These are phyloP conservation scores for Prietella phreatophila DNA, from an alignment of 2,113 vertebrate species.

Conservation along the genomic window DNA sequence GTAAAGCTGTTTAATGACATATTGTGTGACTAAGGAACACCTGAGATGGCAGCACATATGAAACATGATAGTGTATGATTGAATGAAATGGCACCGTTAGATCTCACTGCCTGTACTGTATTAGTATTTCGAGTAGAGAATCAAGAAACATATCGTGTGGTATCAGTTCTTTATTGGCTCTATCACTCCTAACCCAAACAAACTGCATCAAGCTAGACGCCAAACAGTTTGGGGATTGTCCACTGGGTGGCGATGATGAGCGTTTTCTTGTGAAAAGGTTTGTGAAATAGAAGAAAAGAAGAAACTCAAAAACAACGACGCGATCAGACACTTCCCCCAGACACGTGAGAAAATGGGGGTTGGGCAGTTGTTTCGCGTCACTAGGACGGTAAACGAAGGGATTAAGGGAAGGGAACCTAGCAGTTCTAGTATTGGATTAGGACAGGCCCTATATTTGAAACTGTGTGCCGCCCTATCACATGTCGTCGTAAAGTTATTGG, in stretches of 20 bases:
- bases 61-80: background rate
- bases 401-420: background rate
- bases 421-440: background rate
- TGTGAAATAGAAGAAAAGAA: conserved; percentile 14
- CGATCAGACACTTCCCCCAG: conserved; percentile 1
- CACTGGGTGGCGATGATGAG: background rate
- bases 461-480: conserved; percentile 30
- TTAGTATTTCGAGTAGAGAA: background rate
- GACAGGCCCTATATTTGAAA: conserved; percentile 17
- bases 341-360: background rate
- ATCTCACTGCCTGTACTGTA: background rate
- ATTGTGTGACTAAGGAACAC: background rate
- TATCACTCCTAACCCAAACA: background rate
- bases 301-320: background rate
- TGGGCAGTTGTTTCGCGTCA: background rate
- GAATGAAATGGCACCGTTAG: background rate
- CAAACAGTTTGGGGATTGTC: background rate
- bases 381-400: background rate
- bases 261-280: background rate
- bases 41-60: background rate
- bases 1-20: background rate
- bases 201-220: no score
- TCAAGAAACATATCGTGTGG: background rate
- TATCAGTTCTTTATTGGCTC: background rate
- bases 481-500: background rate